A percentile compares a stretch with the other conserved stretches of the same genome.
Evolutionary conservation across 2,113 vertebrate species (phyloP).

Genomic region (Amazona vittata): DNA sequence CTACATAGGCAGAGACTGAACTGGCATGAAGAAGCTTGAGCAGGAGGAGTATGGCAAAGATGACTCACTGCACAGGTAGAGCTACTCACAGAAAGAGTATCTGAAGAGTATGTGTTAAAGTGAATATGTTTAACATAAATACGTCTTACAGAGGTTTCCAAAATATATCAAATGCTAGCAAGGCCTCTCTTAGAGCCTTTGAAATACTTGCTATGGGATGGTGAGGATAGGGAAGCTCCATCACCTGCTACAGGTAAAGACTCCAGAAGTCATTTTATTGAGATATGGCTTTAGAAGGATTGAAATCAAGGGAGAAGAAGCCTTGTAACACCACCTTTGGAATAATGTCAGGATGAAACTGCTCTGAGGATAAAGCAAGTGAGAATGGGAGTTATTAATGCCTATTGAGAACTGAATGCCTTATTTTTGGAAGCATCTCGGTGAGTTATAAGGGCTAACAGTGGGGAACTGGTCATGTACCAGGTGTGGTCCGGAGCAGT

Average conservation of each 20-base stretch:
- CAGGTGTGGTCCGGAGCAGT: background rate
- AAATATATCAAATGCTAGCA: fast-evolving
- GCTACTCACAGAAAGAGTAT: background rate
- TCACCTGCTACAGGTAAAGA: background rate
- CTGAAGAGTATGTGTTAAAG: background rate
- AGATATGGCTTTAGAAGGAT: background rate
- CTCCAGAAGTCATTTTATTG: background rate
- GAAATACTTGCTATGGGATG: background rate
- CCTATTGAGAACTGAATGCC: background rate
- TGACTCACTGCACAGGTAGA: background rate
- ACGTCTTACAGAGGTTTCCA: background rate
- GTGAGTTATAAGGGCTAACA: background rate
- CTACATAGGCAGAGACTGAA: background rate
- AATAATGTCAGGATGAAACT: background rate
- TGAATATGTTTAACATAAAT: background rate
- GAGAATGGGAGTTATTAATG: background rate
- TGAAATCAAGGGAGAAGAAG: background rate
- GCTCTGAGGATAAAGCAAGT: background rate
- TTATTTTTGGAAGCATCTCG: background rate
- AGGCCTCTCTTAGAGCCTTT: fast-evolving
- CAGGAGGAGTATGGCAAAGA: background rate
- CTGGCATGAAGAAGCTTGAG: background rate
- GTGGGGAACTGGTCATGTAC: background rate
- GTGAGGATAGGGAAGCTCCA: background rate
- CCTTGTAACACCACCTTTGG: background rate